Base-by-base conservation (phyloP, 2,888 invertebrate species). In the Acronicta psi region DNA sequence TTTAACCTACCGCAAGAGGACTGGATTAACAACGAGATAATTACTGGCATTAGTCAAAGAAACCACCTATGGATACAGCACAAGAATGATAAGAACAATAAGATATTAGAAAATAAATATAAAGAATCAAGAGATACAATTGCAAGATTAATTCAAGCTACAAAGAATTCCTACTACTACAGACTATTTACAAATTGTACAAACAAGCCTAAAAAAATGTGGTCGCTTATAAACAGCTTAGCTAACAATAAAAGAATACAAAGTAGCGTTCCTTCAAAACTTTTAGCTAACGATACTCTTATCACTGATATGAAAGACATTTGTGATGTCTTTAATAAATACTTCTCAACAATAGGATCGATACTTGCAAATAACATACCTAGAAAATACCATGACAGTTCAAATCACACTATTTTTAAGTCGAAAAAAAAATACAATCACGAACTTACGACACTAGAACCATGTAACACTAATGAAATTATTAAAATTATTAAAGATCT, bases 121-220 rank as follows among this genome's bases (percentile, higher is more conserved):
- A n/a, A 34, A 36, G 5, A 3, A n/a, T 20, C 7, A 8, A 34
- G 34, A 23, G 14, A 47, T n/a, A 7, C 14, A 25, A 25, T 45
- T 8, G 44, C 53, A n/a, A 45, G 11, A 45, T 11, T 44, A 20
- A 53, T 53, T 2, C 17, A 53, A 44, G 3, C 9, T 17, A 53
- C 53, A n/a, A 53, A 44, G 18, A 53, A 53, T 43, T 23, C 53
- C 8, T 53, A 53, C 29, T 53, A 17, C 44, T 45, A 53, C 10
- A 45, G 38, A 2, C 17, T 31, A 31, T 38, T 44, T 38, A 44
- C 17, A 16, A 44, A 45, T 6, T 40, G 25, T 38, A 31, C 14
- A 6, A 53, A 44, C 0, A 53, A 29, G 10, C 53, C 53, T 18
- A 45, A 53, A 45, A 53, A 53, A 45, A 44, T 29, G 29, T 53